Evolutionary conservation across 1,140 invertebrate species (phyloP), one percentile per base, ranked within the genome.

Genomic region (Cardiocondyla obscurior): DNA sequence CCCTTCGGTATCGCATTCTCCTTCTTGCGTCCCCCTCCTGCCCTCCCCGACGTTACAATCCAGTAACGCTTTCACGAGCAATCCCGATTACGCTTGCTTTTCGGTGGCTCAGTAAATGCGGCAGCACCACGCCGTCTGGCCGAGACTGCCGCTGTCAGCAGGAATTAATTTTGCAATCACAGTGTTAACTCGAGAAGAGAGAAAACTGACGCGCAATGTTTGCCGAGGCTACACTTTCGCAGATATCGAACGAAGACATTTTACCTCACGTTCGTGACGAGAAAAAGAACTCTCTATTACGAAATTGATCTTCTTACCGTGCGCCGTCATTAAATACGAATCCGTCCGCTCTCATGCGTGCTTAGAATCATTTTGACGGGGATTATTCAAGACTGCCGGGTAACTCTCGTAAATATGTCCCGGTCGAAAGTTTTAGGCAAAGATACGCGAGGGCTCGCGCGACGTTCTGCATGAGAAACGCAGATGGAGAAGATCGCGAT

Each of bases 401-500:
- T n/a, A 81, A 58, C 33, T 10, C 25, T 42, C 39, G 33, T 22
- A 36, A 49, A 73, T 73, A 30, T 22, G 55, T 64, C 10, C 46
- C 33, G 62, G 30, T 22, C 67, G 16, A 53, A n/a, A 69, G 62
- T 67, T 51, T n/a, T 28, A 55, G 33, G 67, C 19, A 51, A 39
- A 39, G 67, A 49, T 81, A 58, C 46, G 39, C 28, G 55, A 36
- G 19, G 19, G 22, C 19, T 70, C 46, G 62, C 7, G 28, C 57
- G 42, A 16, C 39, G 46, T 88, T 88, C 86, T 88, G 84, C 65
- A 72, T 36, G 30, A 14, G 73, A 77, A 74, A 19, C 46, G 46
- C 82, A 84, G 77, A 86, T 72, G 79, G 79, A 82, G 82, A 87
- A 79, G 86, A 60, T 82, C 77, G 69, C 77, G 12, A 73, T 62